A percentile compares a stretch with the other conserved stretches of the same genome.
Conservation (phyloP, 2,797 vertebrate species). For the Enteromius fasciolatus region DNA sequence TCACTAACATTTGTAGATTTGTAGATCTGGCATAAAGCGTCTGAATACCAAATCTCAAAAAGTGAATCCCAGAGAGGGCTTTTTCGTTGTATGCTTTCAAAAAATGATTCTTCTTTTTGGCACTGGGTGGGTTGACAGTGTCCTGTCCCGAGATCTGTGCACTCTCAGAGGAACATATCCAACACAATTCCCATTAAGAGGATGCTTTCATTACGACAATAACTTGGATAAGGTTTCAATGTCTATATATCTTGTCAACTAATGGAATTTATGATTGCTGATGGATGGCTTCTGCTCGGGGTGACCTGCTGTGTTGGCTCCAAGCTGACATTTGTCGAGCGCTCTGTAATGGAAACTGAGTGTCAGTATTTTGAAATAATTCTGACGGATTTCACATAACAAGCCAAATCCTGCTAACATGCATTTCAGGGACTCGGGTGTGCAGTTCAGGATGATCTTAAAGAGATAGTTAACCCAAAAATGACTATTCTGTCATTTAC, state of each 20-base stretch:
- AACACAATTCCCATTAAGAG: constrained; percentile 18
- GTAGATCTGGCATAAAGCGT: neutral
- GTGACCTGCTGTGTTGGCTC: constrained; percentile 21
- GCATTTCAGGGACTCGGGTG: neutral
- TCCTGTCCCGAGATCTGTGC: neutral
- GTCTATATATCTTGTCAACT: constrained; percentile 27
- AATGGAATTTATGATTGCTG: constrained; percentile 36
- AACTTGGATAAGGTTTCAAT: neutral
- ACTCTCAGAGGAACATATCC: neutral
- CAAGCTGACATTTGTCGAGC: constrained; percentile 16
- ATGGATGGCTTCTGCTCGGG: constrained; percentile 31
- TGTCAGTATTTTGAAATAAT: constrained; percentile 38
- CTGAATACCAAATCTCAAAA: constrained; percentile 2
- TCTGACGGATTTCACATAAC: constrained; percentile 23
- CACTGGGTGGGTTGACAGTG: neutral
- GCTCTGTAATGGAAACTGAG: constrained; percentile 30
- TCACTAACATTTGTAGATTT: neutral
- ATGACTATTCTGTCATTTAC: neutral
- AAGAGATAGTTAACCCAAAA: neutral
- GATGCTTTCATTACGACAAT: constrained; percentile 27
- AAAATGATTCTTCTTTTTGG: constrained; percentile 12
- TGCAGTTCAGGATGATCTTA: neutral
- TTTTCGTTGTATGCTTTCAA: constrained; percentile 13
- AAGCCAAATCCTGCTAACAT: constrained; percentile 5
- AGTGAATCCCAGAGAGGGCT: neutral